phyloP scores from a whole-genome alignment of 2,888 invertebrate species.

The Sycophila texana region DNA sequence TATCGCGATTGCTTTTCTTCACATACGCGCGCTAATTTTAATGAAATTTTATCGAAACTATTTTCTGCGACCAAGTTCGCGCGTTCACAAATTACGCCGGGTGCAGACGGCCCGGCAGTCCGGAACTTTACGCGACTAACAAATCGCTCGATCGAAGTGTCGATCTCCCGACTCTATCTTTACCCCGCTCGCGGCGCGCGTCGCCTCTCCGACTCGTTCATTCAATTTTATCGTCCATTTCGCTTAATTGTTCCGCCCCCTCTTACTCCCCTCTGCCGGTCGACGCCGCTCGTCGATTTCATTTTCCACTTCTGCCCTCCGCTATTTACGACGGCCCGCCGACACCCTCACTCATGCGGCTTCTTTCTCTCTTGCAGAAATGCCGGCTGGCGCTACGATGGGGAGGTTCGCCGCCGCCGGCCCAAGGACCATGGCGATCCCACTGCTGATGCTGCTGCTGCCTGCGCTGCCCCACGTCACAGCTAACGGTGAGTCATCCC shows the following conservation, averaged over 20 bases:
- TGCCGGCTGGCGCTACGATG: conserved; percentile 59
- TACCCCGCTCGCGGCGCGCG: no score
- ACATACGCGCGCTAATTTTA: background rate
- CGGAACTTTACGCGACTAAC: no score
- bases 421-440: conserved; percentile 51
- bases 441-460: conserved; percentile 64
- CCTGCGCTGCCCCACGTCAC: conserved; percentile 65
- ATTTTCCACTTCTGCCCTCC: conserved; percentile 47
- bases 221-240: conserved; percentile 54
- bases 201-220: conserved; percentile 3
- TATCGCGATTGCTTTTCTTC: background rate
- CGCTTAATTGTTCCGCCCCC: conserved; percentile 45
- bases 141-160: no score
- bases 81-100: no score
- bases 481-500: conserved; percentile 73
- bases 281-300: conserved; percentile 28
- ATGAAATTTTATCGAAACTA: background rate
- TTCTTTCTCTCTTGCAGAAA: conserved; percentile 12
- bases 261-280: background rate
- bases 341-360: conserved; percentile 8
- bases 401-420: conserved; percentile 62
- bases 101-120: no score
- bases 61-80: no score
- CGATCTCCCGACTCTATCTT: no score
- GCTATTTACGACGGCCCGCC: conserved; percentile 12